Conservation (phyloP, 2,797 vertebrate genomes). For the Brachyalestes nurse region DNA sequence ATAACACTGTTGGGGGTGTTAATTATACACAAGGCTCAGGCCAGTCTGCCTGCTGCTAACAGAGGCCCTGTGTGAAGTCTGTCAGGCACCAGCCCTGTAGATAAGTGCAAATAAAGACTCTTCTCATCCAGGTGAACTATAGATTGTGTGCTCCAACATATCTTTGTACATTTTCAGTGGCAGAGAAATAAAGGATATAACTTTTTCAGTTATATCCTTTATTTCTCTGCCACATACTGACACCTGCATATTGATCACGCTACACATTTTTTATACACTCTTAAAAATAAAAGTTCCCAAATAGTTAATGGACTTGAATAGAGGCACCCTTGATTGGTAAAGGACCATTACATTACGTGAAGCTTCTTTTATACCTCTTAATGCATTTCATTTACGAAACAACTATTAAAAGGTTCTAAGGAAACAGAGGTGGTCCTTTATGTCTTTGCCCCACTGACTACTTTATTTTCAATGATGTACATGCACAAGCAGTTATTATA, state of each 20-base stretch:
- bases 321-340: too few species aligned
- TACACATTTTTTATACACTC: neutral
- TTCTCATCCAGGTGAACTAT: constrained; percentile 25
- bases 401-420: neutral
- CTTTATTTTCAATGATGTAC: neutral
- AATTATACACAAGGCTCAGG: constrained; percentile 80
- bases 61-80: constrained; percentile 57
- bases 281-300: neutral
- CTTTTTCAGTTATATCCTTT: too few species aligned
- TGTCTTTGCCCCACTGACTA: neutral
- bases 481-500: neutral
- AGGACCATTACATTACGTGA: neutral
- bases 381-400: neutral
- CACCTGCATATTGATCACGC: neutral
- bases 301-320: too few species aligned
- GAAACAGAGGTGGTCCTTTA: neutral
- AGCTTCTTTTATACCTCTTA: neutral
- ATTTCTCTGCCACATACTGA: neutral
- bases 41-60: constrained; percentile 56
- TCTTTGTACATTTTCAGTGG: neutral
- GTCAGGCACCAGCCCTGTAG: constrained; percentile 41
- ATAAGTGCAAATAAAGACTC: constrained; percentile 45
- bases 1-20: constrained; percentile 83
- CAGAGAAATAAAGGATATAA: neutral
- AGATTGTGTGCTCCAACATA: neutral